phyloP scores from a whole-genome alignment of 2,113 vertebrate species.

The Agapornis roseicollis region DNA sequence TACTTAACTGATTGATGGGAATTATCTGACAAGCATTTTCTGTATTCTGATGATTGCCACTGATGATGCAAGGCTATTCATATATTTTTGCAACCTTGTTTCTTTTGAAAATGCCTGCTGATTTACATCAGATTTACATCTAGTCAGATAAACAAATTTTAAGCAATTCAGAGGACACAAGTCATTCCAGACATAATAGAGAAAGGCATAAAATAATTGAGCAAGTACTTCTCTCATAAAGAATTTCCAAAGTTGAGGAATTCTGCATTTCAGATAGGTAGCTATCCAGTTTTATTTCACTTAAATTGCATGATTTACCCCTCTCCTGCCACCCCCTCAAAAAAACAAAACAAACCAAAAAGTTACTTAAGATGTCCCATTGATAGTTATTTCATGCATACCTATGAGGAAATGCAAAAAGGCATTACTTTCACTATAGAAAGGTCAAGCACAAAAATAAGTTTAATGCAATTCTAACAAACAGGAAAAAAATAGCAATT shows the following conservation, averaged over 20 bases:
- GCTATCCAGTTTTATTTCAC: background rate
- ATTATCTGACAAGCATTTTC: background rate
- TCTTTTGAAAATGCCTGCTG: background rate
- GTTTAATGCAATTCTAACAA: background rate
- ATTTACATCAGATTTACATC: background rate
- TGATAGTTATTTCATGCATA: background rate
- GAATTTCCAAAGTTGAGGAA: background rate
- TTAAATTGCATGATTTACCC: background rate
- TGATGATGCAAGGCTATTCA: background rate
- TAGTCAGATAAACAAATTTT: background rate
- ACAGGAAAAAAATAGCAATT: background rate
- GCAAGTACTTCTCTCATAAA: background rate
- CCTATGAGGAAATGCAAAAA: background rate
- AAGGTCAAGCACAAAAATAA: background rate
- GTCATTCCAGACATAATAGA: background rate
- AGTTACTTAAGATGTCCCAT: background rate
- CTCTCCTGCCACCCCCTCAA: no score
- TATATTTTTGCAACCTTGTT: background rate
- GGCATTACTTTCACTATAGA: background rate
- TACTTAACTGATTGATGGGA: background rate
- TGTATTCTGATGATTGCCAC: background rate
- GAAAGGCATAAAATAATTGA: background rate
- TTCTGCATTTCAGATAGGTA: background rate
- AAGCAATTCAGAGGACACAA: background rate
- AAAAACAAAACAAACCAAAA: background rate